These are phyloP conservation scores for Thamnaconus septentrionalis DNA, from an alignment of 2,113 vertebrate species.

Conservation along the genomic window DNA sequence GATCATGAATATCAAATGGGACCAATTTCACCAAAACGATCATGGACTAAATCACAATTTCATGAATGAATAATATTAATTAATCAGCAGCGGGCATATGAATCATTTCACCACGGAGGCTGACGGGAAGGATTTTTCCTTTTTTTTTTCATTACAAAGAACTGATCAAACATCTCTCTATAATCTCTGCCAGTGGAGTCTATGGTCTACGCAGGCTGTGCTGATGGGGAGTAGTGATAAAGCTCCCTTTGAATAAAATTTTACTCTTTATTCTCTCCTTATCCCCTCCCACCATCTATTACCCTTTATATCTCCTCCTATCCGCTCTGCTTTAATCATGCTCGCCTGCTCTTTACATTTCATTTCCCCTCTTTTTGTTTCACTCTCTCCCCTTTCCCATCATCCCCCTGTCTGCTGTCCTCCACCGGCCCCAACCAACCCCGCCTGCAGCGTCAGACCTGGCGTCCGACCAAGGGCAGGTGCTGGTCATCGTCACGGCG, in stretches of 20 bases:
- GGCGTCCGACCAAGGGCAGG: slow-evolving; percentile 91
- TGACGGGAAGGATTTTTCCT: slow-evolving; percentile 23
- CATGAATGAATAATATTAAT: slow-evolving; percentile 78
- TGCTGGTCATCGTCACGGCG: slow-evolving; percentile 91
- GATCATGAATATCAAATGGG: slow-evolving; percentile 77
- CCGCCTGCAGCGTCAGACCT: slow-evolving; percentile 87
- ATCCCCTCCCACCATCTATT: neutral
- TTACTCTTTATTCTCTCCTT: slow-evolving; percentile 13
- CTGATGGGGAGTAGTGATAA: slow-evolving; percentile 24
- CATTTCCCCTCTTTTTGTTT: no score
- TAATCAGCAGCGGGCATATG: slow-evolving; percentile 65
- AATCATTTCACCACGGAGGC: slow-evolving; percentile 50
- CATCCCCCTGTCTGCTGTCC: neutral
- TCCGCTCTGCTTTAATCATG: slow-evolving; percentile 4
- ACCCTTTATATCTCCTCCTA: neutral
- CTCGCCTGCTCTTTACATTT: neutral
- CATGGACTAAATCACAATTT: slow-evolving; percentile 76
- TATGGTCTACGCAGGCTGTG: slow-evolving; percentile 8
- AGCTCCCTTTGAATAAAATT: slow-evolving; percentile 20
- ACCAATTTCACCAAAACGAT: slow-evolving; percentile 74
- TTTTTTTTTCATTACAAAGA: slow-evolving; percentile 53
- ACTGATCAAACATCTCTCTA: slow-evolving; percentile 48
- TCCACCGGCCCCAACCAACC: neutral
- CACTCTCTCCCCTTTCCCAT: neutral
- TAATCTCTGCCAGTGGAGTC: slow-evolving; percentile 29